A percentile compares a stretch with the other conserved stretches of the same genome.
phyloP scores from a whole-genome alignment of 2,113 vertebrate genomes.

The Pterocles burchelli region DNA sequence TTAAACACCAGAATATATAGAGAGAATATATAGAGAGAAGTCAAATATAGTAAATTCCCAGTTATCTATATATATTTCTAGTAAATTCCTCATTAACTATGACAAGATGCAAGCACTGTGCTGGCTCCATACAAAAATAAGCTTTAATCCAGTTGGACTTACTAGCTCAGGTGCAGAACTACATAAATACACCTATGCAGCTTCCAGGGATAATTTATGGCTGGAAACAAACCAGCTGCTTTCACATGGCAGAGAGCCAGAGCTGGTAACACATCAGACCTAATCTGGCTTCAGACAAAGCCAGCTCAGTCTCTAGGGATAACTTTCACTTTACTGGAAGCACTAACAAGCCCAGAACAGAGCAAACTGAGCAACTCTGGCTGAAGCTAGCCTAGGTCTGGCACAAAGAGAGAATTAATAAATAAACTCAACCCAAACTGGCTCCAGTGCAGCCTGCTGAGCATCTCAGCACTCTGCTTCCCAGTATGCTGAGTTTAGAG shows the following conservation, averaged over 20 bases:
- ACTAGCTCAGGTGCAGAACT: neutral
- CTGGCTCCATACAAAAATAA: neutral
- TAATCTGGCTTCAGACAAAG: neutral
- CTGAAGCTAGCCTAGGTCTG: neutral
- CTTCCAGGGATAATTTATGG: neutral
- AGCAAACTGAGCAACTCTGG: neutral
- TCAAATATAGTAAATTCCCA: neutral
- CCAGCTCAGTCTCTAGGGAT: neutral
- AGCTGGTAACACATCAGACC: neutral
- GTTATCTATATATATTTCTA: neutral
- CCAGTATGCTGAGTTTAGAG: neutral
- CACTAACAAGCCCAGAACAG: neutral
- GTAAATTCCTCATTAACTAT: neutral
- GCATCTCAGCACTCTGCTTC: fast-evolving
- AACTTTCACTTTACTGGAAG: neutral
- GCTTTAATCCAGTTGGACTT: neutral
- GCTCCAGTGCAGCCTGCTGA: neutral
- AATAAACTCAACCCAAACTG: neutral
- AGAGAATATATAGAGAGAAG: neutral
- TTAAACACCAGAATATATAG: neutral
- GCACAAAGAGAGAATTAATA: neutral
- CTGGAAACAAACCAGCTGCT: neutral
- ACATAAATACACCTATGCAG: neutral
- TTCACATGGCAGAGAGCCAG: neutral
- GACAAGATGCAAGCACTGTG: neutral